A percentile compares a stretch with the other conserved stretches of the same genome.
These are phyloP conservation scores for Eucriotettix oculatus DNA, from an alignment of 2,888 invertebrate species.

Conservation along the genomic window DNA sequence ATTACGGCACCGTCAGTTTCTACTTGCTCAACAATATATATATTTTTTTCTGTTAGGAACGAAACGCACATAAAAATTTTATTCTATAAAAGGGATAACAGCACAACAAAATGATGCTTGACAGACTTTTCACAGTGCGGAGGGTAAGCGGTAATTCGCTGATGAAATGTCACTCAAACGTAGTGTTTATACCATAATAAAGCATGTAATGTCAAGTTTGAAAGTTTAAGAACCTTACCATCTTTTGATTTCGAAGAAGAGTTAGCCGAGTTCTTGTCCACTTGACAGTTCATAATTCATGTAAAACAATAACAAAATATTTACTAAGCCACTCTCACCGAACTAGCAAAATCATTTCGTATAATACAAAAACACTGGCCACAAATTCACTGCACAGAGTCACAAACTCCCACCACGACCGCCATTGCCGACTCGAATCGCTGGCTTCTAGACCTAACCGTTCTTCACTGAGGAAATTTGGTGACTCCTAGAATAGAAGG, in stretches of 20 bases:
- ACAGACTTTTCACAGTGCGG: too few relatives aligned
- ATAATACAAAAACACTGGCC: conserved; percentile 3
- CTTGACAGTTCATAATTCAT: conserved; percentile 20
- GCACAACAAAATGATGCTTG: too few relatives aligned
- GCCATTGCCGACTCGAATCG: conserved; percentile 10
- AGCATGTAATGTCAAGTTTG: too few relatives aligned
- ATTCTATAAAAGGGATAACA: too few relatives aligned
- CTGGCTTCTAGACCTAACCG: not conserved
- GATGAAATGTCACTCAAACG: too few relatives aligned
- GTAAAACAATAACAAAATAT: conserved; percentile 24
- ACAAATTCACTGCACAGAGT: conserved; percentile 2
- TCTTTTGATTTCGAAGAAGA: conserved; percentile 20
- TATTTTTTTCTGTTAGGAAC: too few relatives aligned
- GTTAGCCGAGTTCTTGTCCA: conserved; percentile 19
- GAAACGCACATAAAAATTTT: too few relatives aligned
- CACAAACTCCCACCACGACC: not conserved
- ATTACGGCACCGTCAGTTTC: too few relatives aligned
- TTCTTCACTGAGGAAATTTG: not conserved
- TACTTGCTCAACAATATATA: too few relatives aligned
- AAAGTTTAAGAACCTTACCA: conserved; percentile 16
- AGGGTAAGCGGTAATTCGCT: too few relatives aligned
- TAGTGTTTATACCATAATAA: too few relatives aligned
- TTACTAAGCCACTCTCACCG: conserved; percentile 38
- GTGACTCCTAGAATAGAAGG: too few relatives aligned
- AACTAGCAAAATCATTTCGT: conserved; percentile 33